Conservation (phyloP, 2,797 vertebrate species). For the Apogon talboti region DNA sequence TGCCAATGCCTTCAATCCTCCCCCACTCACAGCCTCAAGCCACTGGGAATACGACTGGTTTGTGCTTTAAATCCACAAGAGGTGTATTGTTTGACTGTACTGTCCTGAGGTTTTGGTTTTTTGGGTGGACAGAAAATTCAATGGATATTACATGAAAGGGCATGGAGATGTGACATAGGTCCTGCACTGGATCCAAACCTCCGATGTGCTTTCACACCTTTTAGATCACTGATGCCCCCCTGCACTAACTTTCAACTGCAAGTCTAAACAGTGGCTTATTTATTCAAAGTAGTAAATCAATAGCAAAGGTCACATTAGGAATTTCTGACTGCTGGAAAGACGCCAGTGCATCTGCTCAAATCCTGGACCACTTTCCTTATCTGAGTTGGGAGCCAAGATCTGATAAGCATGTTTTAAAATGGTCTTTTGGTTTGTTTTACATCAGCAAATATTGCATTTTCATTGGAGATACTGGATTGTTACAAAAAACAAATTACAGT, state of each 20-base stretch:
- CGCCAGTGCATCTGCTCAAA: constrained; percentile 56
- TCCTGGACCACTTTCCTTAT: constrained; percentile 43
- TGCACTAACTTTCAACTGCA: constrained; percentile 35
- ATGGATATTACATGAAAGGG: constrained; percentile 11
- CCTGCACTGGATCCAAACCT: constrained; percentile 37
- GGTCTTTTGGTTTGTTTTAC: constrained; percentile 48
- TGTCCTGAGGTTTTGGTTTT: constrained; percentile 19
- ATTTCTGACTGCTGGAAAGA: constrained; percentile 51
- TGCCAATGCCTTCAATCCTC: constrained; percentile 69
- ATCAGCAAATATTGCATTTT: constrained; percentile 61
- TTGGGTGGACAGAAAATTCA: constrained; percentile 4
- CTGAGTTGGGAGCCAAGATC: constrained; percentile 44
- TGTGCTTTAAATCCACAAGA: constrained; percentile 68
- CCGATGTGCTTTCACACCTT: constrained; percentile 35
- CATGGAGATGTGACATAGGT: constrained; percentile 23
- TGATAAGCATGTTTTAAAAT: constrained; percentile 44
- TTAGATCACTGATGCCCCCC: constrained; percentile 27
- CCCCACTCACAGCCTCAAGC: constrained; percentile 62
- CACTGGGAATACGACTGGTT: constrained; percentile 61
- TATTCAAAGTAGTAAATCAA: constrained; percentile 50
- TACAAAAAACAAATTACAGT: constrained; percentile 33
- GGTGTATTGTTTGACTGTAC: constrained; percentile 32
- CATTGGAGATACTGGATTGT: constrained; percentile 14
- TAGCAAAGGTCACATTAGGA: constrained; percentile 59
- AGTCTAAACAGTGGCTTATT: constrained; percentile 51